These are phyloP conservation scores for Oegoconia quadripuncta DNA, from an alignment of 2,888 invertebrate genomes.

Conservation along the genomic window DNA sequence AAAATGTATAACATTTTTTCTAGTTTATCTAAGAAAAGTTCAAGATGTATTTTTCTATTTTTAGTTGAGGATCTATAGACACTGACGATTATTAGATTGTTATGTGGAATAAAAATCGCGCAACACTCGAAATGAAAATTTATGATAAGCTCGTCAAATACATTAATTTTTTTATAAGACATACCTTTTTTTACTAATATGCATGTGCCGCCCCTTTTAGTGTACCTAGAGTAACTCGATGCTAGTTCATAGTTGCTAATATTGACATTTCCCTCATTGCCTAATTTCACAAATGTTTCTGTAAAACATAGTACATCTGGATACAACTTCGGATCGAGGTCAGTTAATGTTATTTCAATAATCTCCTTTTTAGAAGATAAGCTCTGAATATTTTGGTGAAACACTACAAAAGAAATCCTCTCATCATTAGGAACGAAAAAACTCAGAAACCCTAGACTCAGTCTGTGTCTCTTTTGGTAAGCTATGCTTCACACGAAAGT, in stretches of 20 bases:
- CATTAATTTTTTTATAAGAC: not conserved
- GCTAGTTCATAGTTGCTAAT: slow-evolving; percentile 11
- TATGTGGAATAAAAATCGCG: not conserved
- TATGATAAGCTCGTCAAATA: not conserved
- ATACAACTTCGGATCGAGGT: slow-evolving; percentile 2
- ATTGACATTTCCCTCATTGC: slow-evolving; percentile 3
- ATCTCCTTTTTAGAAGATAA: slow-evolving; percentile 6
- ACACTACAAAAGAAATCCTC: slow-evolving; percentile 4
- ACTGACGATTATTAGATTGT: slow-evolving; percentile 1
- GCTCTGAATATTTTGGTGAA: slow-evolving; percentile 17
- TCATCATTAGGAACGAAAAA: too few species aligned
- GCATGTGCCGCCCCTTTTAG: not conserved
- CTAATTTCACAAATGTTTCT: slow-evolving; percentile 12
- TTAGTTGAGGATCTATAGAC: slow-evolving; percentile 2
- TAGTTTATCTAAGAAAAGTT: too few species aligned
- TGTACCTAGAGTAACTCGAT: slow-evolving; percentile 2
- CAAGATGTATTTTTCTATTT: too few species aligned
- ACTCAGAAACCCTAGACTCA: too few species aligned
- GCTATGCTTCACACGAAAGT: not conserved
- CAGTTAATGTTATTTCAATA: slow-evolving; percentile 9
- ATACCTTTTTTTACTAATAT: slow-evolving; percentile 9
- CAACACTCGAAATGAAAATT: slow-evolving; percentile 2
- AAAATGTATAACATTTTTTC: not conserved
- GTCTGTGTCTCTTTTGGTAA: not conserved
- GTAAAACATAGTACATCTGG: slow-evolving; percentile 13